A percentile compares a stretch with the other conserved stretches of the same genome.
Conservation (phyloP, 2,797 vertebrate genomes). For the Brachymystax lenok region DNA sequence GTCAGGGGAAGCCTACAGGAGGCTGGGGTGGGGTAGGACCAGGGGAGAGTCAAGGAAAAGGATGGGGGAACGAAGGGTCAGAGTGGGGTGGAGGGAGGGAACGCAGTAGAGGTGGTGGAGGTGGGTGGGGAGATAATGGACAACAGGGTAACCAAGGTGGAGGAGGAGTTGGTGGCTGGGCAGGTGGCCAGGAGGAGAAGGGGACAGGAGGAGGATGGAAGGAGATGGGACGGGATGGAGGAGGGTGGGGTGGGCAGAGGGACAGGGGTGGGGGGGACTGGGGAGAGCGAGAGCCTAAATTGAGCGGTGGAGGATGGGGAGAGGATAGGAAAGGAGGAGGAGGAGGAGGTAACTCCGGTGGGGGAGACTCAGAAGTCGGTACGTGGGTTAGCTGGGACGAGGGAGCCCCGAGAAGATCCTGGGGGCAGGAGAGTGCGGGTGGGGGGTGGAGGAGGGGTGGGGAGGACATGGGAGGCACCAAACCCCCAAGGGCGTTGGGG, state of each 20-base stretch:
- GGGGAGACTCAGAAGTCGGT: slow-evolving; percentile 63
- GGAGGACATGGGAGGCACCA: slow-evolving; percentile 84
- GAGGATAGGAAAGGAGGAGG: slow-evolving; percentile 69
- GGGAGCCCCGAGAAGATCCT: slow-evolving; percentile 66
- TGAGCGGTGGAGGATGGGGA: slow-evolving; percentile 51
- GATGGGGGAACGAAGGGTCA: slow-evolving; percentile 77
- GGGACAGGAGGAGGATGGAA: slow-evolving; percentile 61
- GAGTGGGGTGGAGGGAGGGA: slow-evolving; percentile 84
- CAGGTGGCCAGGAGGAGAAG: slow-evolving; percentile 84
- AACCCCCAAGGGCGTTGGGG: slow-evolving; percentile 78
- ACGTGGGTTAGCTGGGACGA: slow-evolving; percentile 78
- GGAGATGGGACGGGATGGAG: slow-evolving; percentile 54
- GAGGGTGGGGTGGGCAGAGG: slow-evolving; percentile 73
- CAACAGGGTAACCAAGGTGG: slow-evolving; percentile 71
- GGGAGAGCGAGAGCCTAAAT: slow-evolving; percentile 74
- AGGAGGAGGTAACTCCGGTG: slow-evolving; percentile 63
- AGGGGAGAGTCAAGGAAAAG: slow-evolving; percentile 82
- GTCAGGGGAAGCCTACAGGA: slow-evolving; percentile 88
- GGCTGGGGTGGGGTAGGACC: slow-evolving; percentile 72
- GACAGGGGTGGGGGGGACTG: slow-evolving; percentile 65
- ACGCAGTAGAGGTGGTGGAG: slow-evolving; percentile 43
- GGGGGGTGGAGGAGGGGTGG: slow-evolving; percentile 71
- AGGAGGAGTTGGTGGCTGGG: slow-evolving; percentile 66
- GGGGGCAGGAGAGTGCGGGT: slow-evolving; percentile 70
- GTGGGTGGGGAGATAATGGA: slow-evolving; percentile 70